Evolutionary conservation across 2,113 vertebrate species (phyloP).

Genomic region (Datnioides undecimradiatus): DNA sequence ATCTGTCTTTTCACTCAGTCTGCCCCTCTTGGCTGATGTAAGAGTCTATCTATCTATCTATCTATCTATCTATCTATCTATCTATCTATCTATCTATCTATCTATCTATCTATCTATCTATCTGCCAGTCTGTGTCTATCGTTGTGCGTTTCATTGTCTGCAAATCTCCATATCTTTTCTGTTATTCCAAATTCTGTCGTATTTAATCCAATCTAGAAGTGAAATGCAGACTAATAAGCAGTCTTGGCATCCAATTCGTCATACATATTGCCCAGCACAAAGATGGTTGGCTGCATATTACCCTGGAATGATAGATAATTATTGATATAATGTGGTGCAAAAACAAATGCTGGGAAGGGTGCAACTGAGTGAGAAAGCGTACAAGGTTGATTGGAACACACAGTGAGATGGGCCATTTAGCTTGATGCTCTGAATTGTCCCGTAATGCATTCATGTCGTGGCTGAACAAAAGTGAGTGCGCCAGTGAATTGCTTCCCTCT

Average conservation of each 20-base stretch:
- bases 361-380: constrained; percentile 51
- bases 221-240: constrained; percentile 72
- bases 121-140: constrained; percentile 42
- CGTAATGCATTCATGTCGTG: constrained; percentile 34
- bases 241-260: constrained; percentile 72
- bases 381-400: constrained; percentile 55
- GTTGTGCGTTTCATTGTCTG: constrained; percentile 1
- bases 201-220: constrained; percentile 66
- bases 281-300: constrained; percentile 62
- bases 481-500: constrained; percentile 22
- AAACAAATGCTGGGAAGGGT: constrained; percentile 50
- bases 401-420: constrained; percentile 59
- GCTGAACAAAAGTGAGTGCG: constrained; percentile 18
- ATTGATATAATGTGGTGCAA: constrained; percentile 69
- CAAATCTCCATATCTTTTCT: constrained; percentile 46
- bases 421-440: constrained; percentile 48
- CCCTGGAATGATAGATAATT: constrained; percentile 71
- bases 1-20: constrained; percentile 49
- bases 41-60: constrained; percentile 33
- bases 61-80: constrained; percentile 51
- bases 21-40: constrained; percentile 18
- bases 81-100: constrained; percentile 43
- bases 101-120: constrained; percentile 54
- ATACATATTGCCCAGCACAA: constrained; percentile 66
- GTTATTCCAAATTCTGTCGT: constrained; percentile 55